Evolutionary conservation across 2,888 invertebrate species (phyloP).

Genomic region (Meta bourneti): DNA sequence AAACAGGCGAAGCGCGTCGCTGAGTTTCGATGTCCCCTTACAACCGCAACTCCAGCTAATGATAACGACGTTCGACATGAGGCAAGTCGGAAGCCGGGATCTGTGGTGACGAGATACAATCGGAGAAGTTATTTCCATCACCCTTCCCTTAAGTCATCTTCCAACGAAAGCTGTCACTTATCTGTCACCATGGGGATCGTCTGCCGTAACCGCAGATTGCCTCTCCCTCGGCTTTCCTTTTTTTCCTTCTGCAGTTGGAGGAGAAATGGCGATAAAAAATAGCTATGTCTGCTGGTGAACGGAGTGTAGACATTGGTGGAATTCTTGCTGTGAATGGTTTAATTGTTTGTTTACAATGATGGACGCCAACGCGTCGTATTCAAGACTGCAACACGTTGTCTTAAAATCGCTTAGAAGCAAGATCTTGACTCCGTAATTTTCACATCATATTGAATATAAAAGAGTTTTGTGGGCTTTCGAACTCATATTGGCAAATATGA

Average conservation of each 20-base stretch:
- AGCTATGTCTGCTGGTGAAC: conserved; percentile 11
- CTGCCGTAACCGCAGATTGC: conserved; percentile 61
- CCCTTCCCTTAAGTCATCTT: conserved; percentile 62
- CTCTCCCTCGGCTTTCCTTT: conserved; percentile 5
- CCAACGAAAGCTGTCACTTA: conserved; percentile 68
- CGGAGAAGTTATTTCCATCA: conserved; percentile 67
- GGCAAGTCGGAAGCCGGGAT: conserved; percentile 52
- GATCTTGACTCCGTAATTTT: no score
- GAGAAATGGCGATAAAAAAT: conserved; percentile 3
- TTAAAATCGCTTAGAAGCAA: not conserved
- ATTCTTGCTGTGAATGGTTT: conserved; percentile 37
- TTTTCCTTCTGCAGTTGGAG: not conserved
- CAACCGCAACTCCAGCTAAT: conserved; percentile 53
- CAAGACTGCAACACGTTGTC: no score
- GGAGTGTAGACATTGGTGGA: conserved; percentile 8
- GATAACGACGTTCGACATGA: conserved; percentile 65
- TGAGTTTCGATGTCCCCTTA: not conserved
- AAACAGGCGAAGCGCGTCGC: not conserved
- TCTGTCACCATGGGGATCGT: conserved; percentile 63
- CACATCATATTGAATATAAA: no score
- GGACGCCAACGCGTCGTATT: not conserved
- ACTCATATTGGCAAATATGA: no score
- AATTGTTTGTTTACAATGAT: conserved; percentile 53
- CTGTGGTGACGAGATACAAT: conserved; percentile 61
- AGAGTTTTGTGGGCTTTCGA: no score